Evolutionary conservation across 2,113 vertebrate genomes (phyloP).

Genomic region (human (Homo sapiens)): GRCh38 chr2:77462501-77463000

Average conservation of each 20-base stretch:
- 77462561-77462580: conserved; percentile 29
- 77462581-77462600: conserved; percentile 9
- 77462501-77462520: neutral
- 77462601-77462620: conserved; percentile 37
- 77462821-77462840: neutral
- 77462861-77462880: neutral
- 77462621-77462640: conserved; percentile 71
- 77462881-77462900: neutral
- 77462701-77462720: conserved; percentile 56
- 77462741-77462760: conserved; percentile 67
- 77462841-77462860: neutral
- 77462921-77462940: neutral
- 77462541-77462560: conserved; percentile 15
- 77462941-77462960: neutral
- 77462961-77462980: neutral
- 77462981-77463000: neutral
- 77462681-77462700: conserved; percentile 54
- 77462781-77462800: conserved; percentile 57
- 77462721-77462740: conserved; percentile 73
- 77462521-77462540: neutral
- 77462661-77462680: conserved; percentile 46
- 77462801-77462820: conserved; percentile 30
- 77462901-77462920: neutral
- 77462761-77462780: conserved; percentile 49
- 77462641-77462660: conserved; percentile 54